Base-by-base conservation (phyloP, 2,113 vertebrate species). In the Tragelaphus scriptus region DNA sequence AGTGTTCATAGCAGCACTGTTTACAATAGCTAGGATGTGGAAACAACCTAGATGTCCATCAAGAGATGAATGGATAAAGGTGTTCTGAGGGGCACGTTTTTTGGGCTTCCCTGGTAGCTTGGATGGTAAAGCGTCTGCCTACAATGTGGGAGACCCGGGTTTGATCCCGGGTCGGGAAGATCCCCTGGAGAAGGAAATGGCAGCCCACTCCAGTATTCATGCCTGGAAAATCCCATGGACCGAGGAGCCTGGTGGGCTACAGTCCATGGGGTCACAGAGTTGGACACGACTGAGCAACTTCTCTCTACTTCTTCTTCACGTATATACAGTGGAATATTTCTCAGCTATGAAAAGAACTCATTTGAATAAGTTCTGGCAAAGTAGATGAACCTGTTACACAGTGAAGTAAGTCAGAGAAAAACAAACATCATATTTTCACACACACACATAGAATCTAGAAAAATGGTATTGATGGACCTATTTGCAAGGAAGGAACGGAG, bases 61-160 rank as follows among this genome's bases (percentile, higher is more conserved):
- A 36, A 1, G 17, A 68, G 65, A 36, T 36, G 32, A 36, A 21
- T 36, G 65, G 65, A 10, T 19, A 21, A 68, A 36, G 32, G 32
- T 2, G 32, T 68, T n/a, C 59, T 61, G 59, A 61, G 11, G 6
- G 26, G 26, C 5, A 0, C 12, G 0, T 2, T 28, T 12, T 61
- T 28, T 0, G 26, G 59, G 12, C 59, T 61, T 61, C 59, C 59
- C 26, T 28, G 26, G 26, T 61, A 61, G 59, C 59, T 61, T 61
- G 26, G 11, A 61, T 1, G 5, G 58, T 28, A 61, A 13, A 61
- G 59, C 5, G 0, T 61, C 59, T 61, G 26, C 26, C 59, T 61
- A 13, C 26, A 61, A 14, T 14, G 59, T 2, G 59, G 26, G 12
- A 61, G 59, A 28, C 12, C 26, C 5, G 0, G 26, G 12, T 61